Evolutionary conservation across 2,113 vertebrate genomes (phyloP).

Genomic region (Salminus brasiliensis): DNA sequence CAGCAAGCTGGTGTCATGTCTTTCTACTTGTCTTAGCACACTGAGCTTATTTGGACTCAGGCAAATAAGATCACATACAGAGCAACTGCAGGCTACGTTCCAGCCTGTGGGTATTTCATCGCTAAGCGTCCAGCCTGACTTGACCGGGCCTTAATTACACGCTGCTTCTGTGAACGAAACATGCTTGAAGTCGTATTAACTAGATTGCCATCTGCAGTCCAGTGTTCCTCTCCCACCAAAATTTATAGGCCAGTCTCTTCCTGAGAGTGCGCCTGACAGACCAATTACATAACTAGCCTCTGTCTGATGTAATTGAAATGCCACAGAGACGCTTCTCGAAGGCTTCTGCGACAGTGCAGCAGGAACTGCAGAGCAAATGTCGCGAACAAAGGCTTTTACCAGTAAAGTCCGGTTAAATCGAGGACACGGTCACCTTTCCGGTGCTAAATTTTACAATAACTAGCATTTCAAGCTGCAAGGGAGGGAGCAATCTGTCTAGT

Average conservation of each 20-base stretch:
- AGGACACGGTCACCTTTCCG: neutral
- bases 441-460: neutral
- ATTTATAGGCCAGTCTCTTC: slow-evolving; percentile 24
- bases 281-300: slow-evolving; percentile 43
- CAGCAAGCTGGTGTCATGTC: neutral
- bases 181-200: neutral
- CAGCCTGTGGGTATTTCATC: neutral
- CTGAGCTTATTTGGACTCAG: neutral
- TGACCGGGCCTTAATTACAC: neutral
- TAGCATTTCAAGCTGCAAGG: neutral
- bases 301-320: slow-evolving; percentile 17
- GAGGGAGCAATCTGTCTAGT: neutral
- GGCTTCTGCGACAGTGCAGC: slow-evolving; percentile 17
- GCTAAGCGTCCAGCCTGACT: neutral
- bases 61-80: neutral
- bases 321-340: slow-evolving; percentile 19
- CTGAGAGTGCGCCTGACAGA: slow-evolving; percentile 15
- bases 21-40: neutral
- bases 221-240: neutral
- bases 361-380: neutral
- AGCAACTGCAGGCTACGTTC: neutral
- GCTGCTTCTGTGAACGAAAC: neutral
- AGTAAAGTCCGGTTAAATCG: neutral
- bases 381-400: neutral
- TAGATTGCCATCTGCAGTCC: slow-evolving; percentile 9